These are phyloP conservation scores for Abramis brama DNA, from an alignment of 2,113 vertebrate genomes.

Conservation along the genomic window DNA sequence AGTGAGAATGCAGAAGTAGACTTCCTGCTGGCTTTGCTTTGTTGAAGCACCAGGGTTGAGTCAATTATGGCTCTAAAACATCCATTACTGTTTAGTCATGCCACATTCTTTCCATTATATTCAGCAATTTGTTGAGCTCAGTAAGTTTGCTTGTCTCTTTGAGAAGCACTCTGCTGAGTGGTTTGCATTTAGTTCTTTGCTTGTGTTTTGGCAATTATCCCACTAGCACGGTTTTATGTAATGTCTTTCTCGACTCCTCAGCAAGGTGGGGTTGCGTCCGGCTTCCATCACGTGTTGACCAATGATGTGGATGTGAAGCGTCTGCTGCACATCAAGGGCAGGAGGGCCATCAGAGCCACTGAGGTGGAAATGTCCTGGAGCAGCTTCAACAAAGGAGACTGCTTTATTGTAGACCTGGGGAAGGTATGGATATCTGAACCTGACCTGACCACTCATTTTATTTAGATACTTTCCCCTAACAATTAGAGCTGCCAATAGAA, in stretches of 20 bases:
- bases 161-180: slow-evolving; percentile 1
- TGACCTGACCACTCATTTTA: not conserved
- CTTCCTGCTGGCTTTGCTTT: slow-evolving; percentile 7
- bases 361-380: slow-evolving; percentile 74
- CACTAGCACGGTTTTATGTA: too few species aligned
- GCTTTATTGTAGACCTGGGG: slow-evolving; percentile 78
- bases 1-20: not conserved
- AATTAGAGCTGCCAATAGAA: not conserved
- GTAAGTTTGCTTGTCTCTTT: slow-evolving; percentile 14
- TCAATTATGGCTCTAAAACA: slow-evolving; percentile 18
- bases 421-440: slow-evolving; percentile 51
- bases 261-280: slow-evolving; percentile 80
- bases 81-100: slow-evolving; percentile 31
- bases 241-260: slow-evolving; percentile 49
- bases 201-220: not conserved
- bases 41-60: not conserved
- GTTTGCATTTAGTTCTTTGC: not conserved
- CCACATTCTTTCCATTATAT: slow-evolving; percentile 27
- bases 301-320: slow-evolving; percentile 69
- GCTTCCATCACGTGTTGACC: slow-evolving; percentile 76
- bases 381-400: slow-evolving; percentile 81
- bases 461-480: not conserved
- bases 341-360: slow-evolving; percentile 74
- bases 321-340: slow-evolving; percentile 78
- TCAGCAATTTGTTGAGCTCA: slow-evolving; percentile 16